Evolutionary conservation across 2,797 vertebrate species (phyloP).

Genomic region (Serranus cabrilla): DNA sequence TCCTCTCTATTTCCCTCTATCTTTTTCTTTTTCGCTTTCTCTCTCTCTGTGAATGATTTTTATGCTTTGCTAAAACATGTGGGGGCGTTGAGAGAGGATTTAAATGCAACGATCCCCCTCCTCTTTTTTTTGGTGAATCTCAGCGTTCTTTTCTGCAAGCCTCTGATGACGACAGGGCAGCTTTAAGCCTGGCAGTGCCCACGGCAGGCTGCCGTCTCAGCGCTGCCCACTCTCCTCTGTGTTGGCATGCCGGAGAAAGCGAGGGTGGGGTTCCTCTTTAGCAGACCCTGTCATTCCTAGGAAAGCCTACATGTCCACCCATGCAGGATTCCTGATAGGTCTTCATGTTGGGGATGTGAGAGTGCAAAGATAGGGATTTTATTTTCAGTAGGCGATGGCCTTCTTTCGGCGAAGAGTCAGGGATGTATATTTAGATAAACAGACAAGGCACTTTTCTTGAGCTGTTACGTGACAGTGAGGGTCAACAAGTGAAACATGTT

Average conservation of each 20-base stretch:
- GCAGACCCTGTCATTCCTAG: constrained; percentile 88
- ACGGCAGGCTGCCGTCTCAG: constrained; percentile 89
- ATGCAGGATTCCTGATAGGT: constrained; percentile 88
- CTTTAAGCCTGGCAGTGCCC: constrained; percentile 89
- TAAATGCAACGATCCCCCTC: constrained; percentile 86
- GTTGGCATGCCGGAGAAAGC: constrained; percentile 83
- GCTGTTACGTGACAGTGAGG: constrained; percentile 58
- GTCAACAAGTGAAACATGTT: constrained; percentile 75
- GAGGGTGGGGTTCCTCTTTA: constrained; percentile 89
- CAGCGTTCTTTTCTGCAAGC: constrained; percentile 85
- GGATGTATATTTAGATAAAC: constrained; percentile 63
- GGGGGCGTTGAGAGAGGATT: constrained; percentile 90
- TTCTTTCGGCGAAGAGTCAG: constrained; percentile 54
- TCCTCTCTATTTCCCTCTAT: constrained; percentile 83
- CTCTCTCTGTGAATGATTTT: constrained; percentile 89
- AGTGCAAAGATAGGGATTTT: constrained; percentile 67
- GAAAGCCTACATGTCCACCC: constrained; percentile 89
- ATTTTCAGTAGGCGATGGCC: constrained; percentile 63
- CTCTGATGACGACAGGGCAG: constrained; percentile 88
- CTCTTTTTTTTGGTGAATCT: constrained; percentile 84
- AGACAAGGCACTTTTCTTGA: constrained; percentile 48
- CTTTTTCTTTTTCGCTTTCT: constrained; percentile 81
- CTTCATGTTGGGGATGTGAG: constrained; percentile 74
- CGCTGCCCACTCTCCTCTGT: constrained; percentile 88
- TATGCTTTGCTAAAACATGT: constrained; percentile 90